Base-by-base conservation (phyloP, 2,888 invertebrate genomes). In the Anthoptus insignis region DNA sequence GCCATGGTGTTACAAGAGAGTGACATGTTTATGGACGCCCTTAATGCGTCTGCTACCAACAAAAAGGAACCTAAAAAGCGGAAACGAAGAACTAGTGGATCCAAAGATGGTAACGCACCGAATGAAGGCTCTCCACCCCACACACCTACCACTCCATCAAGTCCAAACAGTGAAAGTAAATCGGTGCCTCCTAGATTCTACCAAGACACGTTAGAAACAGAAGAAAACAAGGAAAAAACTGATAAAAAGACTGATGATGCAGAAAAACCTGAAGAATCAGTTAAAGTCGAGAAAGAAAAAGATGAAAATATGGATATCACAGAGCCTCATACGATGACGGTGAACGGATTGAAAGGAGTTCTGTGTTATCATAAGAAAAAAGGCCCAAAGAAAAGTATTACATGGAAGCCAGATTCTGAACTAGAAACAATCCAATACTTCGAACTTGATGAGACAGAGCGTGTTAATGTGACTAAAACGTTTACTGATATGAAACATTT, bases 381-480 rank as follows among this genome's bases (percentile, higher is more conserved):
- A 83, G 97, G 96, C 3, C 96, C 96, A 3, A 98, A 97, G 82
- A 97, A 97, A 84, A 95, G 95, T 74, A 94, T 97, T 5, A 95
- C 96, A 80, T 99, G 98, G 97, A 97, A 96, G 79, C 94, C 96
- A 3, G 98, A 98, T 66, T 88, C 94, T 6, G 95, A 97, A 72
- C 91, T 99, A 32, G 97, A 97, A 76, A 96, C 97, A 78, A 94
- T 98, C 64, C 96, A 97, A 77, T 99, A 96, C 88, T 99, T 99
- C 86, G 99, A 99, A 86, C 90, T 99, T 73, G 99, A 99, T 87
- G 99, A 99, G 89, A 98, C 97, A 14, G 99, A 99, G 89, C 95
- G 99, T 80, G 98, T 98, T 1, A 99, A 99, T 89, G 99, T 99
- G 1, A 98, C 96, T 3, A 98, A 96, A 87, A 97, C 95, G 32